Conservation (phyloP, 2,797 vertebrate genomes). For the Galago senegalensis region DNA sequence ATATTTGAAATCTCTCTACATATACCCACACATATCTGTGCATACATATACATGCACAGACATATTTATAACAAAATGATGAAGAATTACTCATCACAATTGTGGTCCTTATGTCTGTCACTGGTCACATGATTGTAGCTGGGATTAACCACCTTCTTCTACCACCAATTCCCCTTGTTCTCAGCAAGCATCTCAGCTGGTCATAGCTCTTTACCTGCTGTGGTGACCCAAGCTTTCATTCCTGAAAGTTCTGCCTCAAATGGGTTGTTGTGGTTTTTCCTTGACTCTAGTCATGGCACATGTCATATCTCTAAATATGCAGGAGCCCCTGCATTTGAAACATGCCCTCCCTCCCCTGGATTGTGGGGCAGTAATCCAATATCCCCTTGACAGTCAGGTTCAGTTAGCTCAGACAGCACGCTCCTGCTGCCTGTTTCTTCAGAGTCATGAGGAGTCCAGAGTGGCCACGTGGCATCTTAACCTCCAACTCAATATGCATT, state of each 20-base stretch:
- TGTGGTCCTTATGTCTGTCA: not conserved
- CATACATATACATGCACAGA: not conserved
- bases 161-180: not conserved
- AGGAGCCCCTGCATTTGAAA: not conserved
- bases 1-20: not conserved
- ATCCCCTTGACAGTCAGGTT: not conserved
- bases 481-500: not conserved
- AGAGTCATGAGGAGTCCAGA: not conserved
- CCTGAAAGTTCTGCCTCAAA: not conserved
- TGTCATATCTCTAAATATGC: not conserved
- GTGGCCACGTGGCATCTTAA: not conserved
- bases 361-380: not conserved
- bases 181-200: not conserved
- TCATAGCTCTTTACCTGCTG: not conserved
- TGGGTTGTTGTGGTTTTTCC: not conserved
- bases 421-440: not conserved
- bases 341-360: not conserved
- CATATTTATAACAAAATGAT: not conserved
- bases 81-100: not conserved
- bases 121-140: not conserved
- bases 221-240: not conserved
- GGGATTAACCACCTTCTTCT: not conserved
- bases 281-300: not conserved
- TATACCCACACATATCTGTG: not conserved
- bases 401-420: not conserved